These are phyloP conservation scores for Pyrocoelia pectoralis DNA, from an alignment of 2,888 invertebrate genomes.

Conservation along the genomic window DNA sequence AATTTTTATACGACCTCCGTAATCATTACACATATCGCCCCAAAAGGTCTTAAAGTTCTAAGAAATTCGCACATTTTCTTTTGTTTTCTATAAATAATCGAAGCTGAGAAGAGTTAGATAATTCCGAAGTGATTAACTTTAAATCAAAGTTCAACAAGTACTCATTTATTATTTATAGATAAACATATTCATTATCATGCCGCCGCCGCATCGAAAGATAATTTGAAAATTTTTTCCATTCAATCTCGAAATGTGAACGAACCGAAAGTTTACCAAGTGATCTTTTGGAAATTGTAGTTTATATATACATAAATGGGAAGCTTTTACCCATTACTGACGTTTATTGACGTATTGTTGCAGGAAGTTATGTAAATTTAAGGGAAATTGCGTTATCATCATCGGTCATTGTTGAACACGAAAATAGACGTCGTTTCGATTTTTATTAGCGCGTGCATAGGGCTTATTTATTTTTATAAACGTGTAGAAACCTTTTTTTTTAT, in stretches of 20 bases:
- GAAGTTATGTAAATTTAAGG: conserved; percentile 17
- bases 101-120: background rate
- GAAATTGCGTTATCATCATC: conserved; percentile 18
- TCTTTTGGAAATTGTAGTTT: background rate
- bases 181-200: conserved; percentile 1
- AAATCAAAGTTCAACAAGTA: conserved; percentile 11
- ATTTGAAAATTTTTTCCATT: conserved; percentile 2
- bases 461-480: background rate
- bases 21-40: too few species aligned
- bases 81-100: background rate
- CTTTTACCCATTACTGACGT: conserved; percentile 8
- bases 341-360: conserved; percentile 15
- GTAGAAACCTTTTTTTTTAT: background rate
- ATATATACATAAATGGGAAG: conserved; percentile 1
- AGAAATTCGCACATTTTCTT: too few species aligned
- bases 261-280: background rate
- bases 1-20: too few species aligned
- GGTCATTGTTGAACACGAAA: conserved; percentile 12
- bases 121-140: conserved; percentile 5
- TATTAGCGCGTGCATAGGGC: background rate
- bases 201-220: background rate
- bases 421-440: conserved; percentile 11
- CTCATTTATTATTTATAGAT: conserved; percentile 9
- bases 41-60: too few species aligned
- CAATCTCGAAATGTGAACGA: background rate